A percentile compares a stretch with the other conserved stretches of the same genome.
Conservation (phyloP, 1,140 invertebrate genomes). For the Eupeodes corollae region DNA sequence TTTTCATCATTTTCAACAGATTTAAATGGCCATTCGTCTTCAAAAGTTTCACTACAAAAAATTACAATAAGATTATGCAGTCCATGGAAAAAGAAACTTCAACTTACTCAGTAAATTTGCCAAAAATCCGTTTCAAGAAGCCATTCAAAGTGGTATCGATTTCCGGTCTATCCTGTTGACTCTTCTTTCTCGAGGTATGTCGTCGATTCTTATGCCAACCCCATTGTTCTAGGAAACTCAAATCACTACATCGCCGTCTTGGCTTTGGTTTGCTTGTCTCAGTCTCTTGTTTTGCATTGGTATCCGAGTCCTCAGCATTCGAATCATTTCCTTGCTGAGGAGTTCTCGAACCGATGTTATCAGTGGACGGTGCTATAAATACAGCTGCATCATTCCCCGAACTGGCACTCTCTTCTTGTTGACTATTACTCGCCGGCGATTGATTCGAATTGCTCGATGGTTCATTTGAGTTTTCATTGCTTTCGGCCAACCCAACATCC, state of each 20-base stretch:
- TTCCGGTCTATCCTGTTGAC: slow-evolving; percentile 41
- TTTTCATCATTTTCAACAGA: neutral
- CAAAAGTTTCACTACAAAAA: slow-evolving; percentile 4
- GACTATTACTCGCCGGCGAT: neutral
- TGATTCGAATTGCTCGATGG: neutral
- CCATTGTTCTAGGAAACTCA: slow-evolving; percentile 57
- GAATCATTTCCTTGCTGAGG: neutral
- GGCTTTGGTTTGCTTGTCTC: slow-evolving; percentile 42
- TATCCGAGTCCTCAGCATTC: slow-evolving; percentile 6
- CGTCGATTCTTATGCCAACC: slow-evolving; percentile 61
- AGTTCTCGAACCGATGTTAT: neutral
- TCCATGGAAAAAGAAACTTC: neutral
- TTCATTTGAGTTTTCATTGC: neutral
- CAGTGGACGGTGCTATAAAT: neutral
- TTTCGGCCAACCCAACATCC: too few species aligned
- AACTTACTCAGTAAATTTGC: slow-evolving; percentile 42
- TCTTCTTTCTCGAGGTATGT: slow-evolving; percentile 47
- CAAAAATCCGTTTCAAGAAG: slow-evolving; percentile 49
- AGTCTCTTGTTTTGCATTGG: slow-evolving; percentile 1
- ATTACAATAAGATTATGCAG: neutral
- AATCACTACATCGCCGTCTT: slow-evolving; percentile 51
- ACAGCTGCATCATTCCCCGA: neutral
- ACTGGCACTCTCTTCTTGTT: neutral
- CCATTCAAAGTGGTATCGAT: slow-evolving; percentile 56
- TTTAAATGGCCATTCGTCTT: slow-evolving; percentile 6